Evolutionary conservation across 2,113 vertebrate genomes (phyloP).

Genomic region (Gambusia affinis): DNA sequence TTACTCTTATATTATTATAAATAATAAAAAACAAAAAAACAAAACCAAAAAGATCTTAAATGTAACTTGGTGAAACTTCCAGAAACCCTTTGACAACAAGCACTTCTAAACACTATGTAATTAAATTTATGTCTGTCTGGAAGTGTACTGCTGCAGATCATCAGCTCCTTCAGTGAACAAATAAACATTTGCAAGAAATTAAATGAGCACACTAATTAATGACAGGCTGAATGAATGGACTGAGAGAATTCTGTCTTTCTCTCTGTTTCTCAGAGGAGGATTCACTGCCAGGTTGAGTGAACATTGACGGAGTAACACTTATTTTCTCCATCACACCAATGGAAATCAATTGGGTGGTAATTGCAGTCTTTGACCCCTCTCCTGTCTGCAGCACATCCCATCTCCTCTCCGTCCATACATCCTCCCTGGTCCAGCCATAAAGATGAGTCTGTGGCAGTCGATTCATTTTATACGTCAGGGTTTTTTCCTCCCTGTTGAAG

Average conservation of each 20-base stretch:
- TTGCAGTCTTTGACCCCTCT: slow-evolving; percentile 77
- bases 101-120: background rate
- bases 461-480: slow-evolving; percentile 50
- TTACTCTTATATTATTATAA: background rate
- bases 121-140: slow-evolving; percentile 5
- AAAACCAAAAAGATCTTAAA: background rate
- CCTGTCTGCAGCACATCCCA: slow-evolving; percentile 57
- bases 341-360: slow-evolving; percentile 78
- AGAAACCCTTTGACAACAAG: background rate
- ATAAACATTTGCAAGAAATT: slow-evolving; percentile 44
- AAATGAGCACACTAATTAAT: slow-evolving; percentile 45
- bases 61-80: background rate
- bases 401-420: slow-evolving; percentile 48
- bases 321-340: slow-evolving; percentile 73
- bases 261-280: slow-evolving; percentile 53
- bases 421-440: slow-evolving; percentile 41
- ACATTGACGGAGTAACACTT: slow-evolving; percentile 77
- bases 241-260: slow-evolving; percentile 24
- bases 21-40: too few relatives aligned
- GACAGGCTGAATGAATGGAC: slow-evolving; percentile 36
- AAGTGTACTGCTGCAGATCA: slow-evolving; percentile 12
- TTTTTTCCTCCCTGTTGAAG: slow-evolving; percentile 31
- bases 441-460: slow-evolving; percentile 47
- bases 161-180: slow-evolving; percentile 29
- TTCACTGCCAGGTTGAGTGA: slow-evolving; percentile 69